Base-by-base conservation (phyloP, 2,113 vertebrate genomes). In the Zapornia atra region DNA sequence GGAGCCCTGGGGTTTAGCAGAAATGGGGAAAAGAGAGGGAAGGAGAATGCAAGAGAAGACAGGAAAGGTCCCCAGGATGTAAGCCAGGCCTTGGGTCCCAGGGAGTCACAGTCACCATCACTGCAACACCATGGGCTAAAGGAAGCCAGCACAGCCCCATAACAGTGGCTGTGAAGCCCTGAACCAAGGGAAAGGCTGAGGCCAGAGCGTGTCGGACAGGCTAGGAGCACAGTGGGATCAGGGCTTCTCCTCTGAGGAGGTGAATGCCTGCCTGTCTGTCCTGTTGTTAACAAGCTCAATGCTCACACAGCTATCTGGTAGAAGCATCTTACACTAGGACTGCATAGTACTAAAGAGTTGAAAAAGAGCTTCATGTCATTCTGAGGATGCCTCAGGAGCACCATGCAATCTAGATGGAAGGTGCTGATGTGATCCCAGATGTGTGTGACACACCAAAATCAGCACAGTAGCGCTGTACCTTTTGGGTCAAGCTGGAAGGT, bases 391-490 rank as follows among this genome's bases (percentile, higher is more conserved):
- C 50, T n/a, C 1, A 36, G 54, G 25, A 85, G 61, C 48, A 22
- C 22, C 40, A n/a, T 0, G 3, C 3, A 10, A 34, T 10, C 22
- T 36, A 1, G 13, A 25, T 4, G 46, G 83, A 56, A 72, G 54
- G 50, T 28, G 63, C 40, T 57, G 34, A 11, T 3, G 33, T 16
- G 12, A 38, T 6, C 50, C 34, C 66, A 73, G 44, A 15, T 10
- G 29, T 14, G 31, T 11, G 11, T 3, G 36, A 16, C 6, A 13
- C 4, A 12, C 0, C 17, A 46, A 46, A 57, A 40, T 7, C 48
- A 46, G 64, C 59, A 33, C 16, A 10, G 40, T 11, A 12, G 0
- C 5, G 8, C 9, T 7, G 5, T 5, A 81, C 16, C 4, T 2
- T 17, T 28, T 9, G 5, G 77, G 51, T 20, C 36, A 24, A 46